phyloP scores from a whole-genome alignment of 2,888 invertebrate genomes.

The Apamea monoglypha region DNA sequence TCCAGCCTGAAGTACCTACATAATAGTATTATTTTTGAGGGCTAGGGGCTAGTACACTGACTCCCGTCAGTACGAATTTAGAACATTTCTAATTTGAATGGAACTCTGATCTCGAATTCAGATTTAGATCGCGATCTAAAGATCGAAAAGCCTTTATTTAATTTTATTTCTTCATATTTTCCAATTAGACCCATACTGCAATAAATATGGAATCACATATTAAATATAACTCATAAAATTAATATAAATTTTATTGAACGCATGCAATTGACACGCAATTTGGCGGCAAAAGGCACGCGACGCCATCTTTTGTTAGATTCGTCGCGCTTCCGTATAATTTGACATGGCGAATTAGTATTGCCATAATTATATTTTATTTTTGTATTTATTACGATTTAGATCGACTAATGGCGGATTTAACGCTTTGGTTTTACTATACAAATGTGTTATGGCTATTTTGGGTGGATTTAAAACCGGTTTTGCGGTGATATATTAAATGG shows the following conservation, averaged over 20 bases:
- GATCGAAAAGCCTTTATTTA: too few relatives aligned
- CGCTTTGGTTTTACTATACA: conserved; percentile 75
- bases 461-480: conserved; percentile 61
- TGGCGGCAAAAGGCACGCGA: conserved; percentile 82
- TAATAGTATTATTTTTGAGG: too few relatives aligned
- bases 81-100: too few relatives aligned
- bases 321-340: conserved; percentile 73
- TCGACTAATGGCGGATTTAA: conserved; percentile 70
- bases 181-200: background rate
- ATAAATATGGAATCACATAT: conserved; percentile 36
- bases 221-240: conserved; percentile 62
- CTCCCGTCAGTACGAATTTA: too few relatives aligned
- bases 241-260: conserved; percentile 72
- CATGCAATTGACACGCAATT: conserved; percentile 83
- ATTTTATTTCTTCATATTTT: too few relatives aligned
- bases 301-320: conserved; percentile 83
- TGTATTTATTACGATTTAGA: conserved; percentile 76
- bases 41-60: too few relatives aligned
- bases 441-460: conserved; percentile 72
- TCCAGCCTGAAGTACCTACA: too few relatives aligned
- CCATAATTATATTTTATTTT: conserved; percentile 76
- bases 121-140: too few relatives aligned
- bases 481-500: conserved; percentile 39
- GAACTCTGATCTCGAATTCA: too few relatives aligned
- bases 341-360: conserved; percentile 78